Evolutionary conservation across 2,113 vertebrate genomes (phyloP).

Genomic region (Tricholaema leucomelas): DNA sequence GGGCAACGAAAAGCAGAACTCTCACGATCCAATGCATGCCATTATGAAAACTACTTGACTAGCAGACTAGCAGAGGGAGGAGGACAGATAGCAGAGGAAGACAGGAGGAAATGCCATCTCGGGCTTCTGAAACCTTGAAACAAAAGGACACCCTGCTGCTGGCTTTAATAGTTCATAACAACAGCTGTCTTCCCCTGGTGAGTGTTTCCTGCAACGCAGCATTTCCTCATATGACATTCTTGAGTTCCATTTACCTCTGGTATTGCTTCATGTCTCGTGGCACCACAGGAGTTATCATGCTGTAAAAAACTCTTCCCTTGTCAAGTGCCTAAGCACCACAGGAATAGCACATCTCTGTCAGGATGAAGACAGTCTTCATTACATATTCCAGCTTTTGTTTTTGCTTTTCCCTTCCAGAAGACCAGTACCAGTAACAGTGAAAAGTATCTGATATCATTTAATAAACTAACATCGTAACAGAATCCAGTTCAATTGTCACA

Average conservation of each 20-base stretch:
- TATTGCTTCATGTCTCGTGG: slow-evolving; percentile 13
- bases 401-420: background rate
- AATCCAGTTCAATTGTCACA: background rate
- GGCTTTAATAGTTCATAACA: slow-evolving; percentile 43
- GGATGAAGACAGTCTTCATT: slow-evolving; percentile 8
- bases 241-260: background rate
- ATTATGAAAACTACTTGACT: background rate
- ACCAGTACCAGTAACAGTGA: background rate
- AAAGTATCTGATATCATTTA: background rate
- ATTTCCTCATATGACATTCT: background rate
- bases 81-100: background rate
- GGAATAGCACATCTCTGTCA: background rate
- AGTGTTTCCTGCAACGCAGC: background rate
- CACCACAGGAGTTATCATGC: slow-evolving; percentile 1
- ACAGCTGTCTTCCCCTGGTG: slow-evolving; percentile 44
- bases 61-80: background rate
- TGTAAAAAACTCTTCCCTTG: background rate
- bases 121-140: background rate
- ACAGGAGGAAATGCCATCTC: background rate
- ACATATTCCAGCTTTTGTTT: background rate
- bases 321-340: slow-evolving; percentile 1
- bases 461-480: background rate
- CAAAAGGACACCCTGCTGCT: slow-evolving; percentile 16
- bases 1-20: background rate
- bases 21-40: background rate